A percentile compares a stretch with the other conserved stretches of the same genome.
Conservation (phyloP, 2,797 vertebrate species). For the Anabas testudineus region DNA sequence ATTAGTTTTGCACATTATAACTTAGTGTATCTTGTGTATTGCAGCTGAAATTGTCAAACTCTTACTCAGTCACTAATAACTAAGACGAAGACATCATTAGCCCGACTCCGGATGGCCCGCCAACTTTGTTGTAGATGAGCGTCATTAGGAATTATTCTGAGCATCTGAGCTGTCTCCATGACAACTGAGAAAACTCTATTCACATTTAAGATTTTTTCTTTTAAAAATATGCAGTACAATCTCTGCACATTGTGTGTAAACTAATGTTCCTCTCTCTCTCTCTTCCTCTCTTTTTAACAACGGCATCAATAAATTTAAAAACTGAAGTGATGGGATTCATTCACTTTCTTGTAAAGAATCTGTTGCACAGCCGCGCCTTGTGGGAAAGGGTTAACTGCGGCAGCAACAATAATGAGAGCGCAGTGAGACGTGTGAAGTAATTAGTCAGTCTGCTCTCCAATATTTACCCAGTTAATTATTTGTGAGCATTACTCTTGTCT, state of each 20-base stretch:
- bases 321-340: constrained; percentile 50
- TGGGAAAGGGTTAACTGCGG: constrained; percentile 80
- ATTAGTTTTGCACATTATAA: background rate
- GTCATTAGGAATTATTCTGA: constrained; percentile 1
- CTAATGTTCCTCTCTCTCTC: background rate
- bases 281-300: constrained; percentile 37
- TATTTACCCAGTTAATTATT: constrained; percentile 91
- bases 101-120: background rate
- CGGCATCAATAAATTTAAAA: constrained; percentile 38
- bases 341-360: constrained; percentile 39
- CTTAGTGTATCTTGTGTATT: background rate
- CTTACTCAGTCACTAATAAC: constrained; percentile 5
- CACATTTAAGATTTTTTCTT: background rate
- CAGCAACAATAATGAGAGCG: constrained; percentile 86
- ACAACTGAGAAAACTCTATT: background rate
- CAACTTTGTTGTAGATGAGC: background rate
- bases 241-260: background rate
- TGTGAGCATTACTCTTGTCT: constrained; percentile 88
- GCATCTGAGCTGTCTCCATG: background rate
- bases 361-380: constrained; percentile 56
- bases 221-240: background rate
- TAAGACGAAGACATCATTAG: background rate
- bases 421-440: constrained; percentile 88
- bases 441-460: constrained; percentile 87
- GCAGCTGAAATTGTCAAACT: background rate